phyloP scores from a whole-genome alignment of 1,140 invertebrate genomes.

The Drosophila baimaii region DNA sequence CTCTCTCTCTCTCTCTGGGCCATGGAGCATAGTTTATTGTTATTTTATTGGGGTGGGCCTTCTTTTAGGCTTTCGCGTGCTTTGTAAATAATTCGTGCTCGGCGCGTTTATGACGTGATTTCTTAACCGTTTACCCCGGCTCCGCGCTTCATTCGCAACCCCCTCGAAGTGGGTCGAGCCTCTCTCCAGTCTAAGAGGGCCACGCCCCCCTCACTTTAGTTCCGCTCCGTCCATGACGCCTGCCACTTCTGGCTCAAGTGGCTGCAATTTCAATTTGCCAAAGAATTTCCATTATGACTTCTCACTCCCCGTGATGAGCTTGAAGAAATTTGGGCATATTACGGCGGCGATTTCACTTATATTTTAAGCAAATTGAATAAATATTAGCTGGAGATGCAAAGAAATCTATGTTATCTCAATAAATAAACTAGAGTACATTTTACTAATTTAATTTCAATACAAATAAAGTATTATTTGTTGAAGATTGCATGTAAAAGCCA shows the following conservation, averaged over 20 bases:
- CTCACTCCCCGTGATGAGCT: constrained; percentile 6
- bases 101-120: constrained; percentile 81
- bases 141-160: not conserved
- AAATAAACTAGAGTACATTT: not conserved
- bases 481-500: not conserved
- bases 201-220: constrained; percentile 29
- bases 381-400: not conserved
- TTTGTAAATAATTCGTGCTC: constrained; percentile 81
- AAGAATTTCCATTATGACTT: constrained; percentile 52
- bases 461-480: not conserved
- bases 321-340: not conserved
- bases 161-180: constrained; percentile 10
- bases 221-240: constrained; percentile 19
- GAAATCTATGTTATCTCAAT: too few species aligned
- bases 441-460: not conserved
- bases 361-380: constrained; percentile 1
- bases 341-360: not conserved
- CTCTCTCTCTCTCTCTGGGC: constrained; percentile 30
- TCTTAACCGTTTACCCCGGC: constrained; percentile 61
- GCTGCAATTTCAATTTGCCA: constrained; percentile 61
- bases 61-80: constrained; percentile 79
- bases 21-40: constrained; percentile 78
- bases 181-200: constrained; percentile 3
- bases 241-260: constrained; percentile 41
- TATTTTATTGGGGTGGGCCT: constrained; percentile 73